Base-by-base conservation (phyloP, 2,113 vertebrate genomes). In the Cinclus mexicanus region DNA sequence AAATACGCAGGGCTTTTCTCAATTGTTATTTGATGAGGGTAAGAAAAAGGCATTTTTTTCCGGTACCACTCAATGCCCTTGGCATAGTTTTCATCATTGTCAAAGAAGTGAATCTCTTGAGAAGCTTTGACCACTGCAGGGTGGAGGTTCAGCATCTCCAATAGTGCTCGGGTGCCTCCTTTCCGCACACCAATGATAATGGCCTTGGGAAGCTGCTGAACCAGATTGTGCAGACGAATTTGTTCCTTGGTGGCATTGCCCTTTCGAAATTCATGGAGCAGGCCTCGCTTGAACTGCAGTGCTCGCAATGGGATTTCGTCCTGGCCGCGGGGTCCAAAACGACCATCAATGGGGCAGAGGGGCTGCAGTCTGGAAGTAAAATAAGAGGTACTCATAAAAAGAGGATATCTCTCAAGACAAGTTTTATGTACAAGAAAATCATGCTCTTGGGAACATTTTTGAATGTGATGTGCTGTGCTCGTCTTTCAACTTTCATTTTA, bases 1-100 rank as follows among this genome's bases (percentile, higher is more conserved):
- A 99, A 99, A 97, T 99, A 99, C 0, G 99, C 99, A 0, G 99
- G 99, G 95, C 99, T 99, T 97, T 99, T 99, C 97, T 99, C 99
- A 79, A 99, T 99, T 71, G 99, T 99, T 97, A 99, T 99, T 98
- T 99, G 99, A 97, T 99, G 98, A 77, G 98, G 98, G 96, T 99
- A 99, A 92, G 99, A 99, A 96, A 99, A 99, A 86, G 99, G 99
- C 99, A 99, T 99, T 98, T 99, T 99, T 96, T 98, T 98, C 77
- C 99, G 94, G 96, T 99, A 99, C 99, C 99, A 99, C 94, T 99
- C 98, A 68, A 99, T 98, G 70, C 99, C 99, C 74, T 98, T 98
- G 86, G 98, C 99, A 57, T 99, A 99, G 96, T 99, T 99, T 96
- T 98, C 98, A 67, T 99, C 99, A 18, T 99, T 99, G 97, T 99